Conservation (phyloP, 2,113 vertebrate species). For the Nothoprocta perdicaria region DNA sequence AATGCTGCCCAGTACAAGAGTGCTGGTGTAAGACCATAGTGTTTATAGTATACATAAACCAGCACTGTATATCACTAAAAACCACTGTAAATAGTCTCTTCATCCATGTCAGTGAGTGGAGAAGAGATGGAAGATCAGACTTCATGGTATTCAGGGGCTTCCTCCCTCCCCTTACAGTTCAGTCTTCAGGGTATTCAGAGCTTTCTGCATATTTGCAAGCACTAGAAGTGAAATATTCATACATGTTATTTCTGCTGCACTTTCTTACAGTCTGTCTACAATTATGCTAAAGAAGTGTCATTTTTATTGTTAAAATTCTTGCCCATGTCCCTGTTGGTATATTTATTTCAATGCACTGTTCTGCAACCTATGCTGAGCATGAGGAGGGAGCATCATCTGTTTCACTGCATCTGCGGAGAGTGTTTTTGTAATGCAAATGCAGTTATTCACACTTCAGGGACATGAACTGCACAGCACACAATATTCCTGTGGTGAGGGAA, state of each 20-base stretch:
- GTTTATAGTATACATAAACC: constrained; percentile 8
- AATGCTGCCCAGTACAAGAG: constrained; percentile 59
- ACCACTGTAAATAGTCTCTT: constrained; percentile 29
- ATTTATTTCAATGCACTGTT: background rate
- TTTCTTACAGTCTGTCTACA: background rate
- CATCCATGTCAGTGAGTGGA: background rate
- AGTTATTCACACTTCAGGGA: rapidly evolving
- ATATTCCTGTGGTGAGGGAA: background rate
- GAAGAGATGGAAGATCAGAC: background rate
- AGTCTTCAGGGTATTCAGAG: constrained; percentile 81
- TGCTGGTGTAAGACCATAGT: constrained; percentile 57
- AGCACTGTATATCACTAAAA: constrained; percentile 21
- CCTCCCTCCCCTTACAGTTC: constrained; percentile 73
- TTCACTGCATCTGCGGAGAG: background rate
- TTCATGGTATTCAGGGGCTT: background rate
- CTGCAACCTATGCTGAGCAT: background rate
- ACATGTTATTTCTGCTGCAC: constrained; percentile 34
- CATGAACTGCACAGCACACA: background rate
- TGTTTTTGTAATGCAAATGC: rapidly evolving
- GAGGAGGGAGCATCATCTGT: background rate
- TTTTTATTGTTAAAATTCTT: background rate
- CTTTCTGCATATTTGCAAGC: constrained; percentile 83
- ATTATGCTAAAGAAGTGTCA: background rate
- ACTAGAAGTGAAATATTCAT: constrained; percentile 68
- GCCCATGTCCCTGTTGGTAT: background rate